These are phyloP conservation scores for Protobothrops mucrosquamatus DNA, from an alignment of 2,113 vertebrate species.

Conservation along the genomic window DNA sequence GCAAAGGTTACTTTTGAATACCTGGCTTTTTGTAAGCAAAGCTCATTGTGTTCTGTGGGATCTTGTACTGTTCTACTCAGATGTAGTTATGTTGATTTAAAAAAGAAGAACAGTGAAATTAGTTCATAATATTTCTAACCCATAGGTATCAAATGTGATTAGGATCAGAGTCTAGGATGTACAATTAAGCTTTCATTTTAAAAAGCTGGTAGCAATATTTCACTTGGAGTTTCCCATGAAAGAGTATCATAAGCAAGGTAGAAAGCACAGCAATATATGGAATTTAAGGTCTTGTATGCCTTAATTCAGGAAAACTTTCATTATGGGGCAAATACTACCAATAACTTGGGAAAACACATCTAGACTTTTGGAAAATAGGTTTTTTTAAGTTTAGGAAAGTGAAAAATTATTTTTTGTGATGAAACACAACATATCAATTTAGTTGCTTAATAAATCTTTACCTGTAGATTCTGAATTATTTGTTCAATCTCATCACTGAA, in stretches of 20 bases:
- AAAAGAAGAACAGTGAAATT: background rate
- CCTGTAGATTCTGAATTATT: conserved; percentile 84
- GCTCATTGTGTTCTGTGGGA: background rate
- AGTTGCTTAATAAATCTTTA: conserved; percentile 51
- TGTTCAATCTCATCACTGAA: conserved; percentile 78
- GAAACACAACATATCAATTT: background rate
- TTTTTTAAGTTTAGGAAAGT: background rate
- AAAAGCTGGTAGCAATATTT: background rate
- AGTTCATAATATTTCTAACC: background rate
- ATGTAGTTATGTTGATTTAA: background rate
- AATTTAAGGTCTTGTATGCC: background rate
- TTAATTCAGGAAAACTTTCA: background rate
- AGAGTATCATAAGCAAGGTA: background rate
- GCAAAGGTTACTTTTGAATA: background rate
- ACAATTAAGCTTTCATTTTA: background rate
- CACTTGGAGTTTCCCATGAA: background rate
- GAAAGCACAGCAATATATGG: background rate
- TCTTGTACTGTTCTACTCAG: background rate
- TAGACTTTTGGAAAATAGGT: background rate
- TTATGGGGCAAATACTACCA: background rate
- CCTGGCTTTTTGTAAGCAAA: background rate
- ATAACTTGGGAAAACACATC: background rate
- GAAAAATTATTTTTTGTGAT: background rate
- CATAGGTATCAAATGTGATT: background rate
- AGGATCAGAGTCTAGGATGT: background rate